phyloP scores from a whole-genome alignment of 2,888 invertebrate species.

The Drymonia ruficornis region DNA sequence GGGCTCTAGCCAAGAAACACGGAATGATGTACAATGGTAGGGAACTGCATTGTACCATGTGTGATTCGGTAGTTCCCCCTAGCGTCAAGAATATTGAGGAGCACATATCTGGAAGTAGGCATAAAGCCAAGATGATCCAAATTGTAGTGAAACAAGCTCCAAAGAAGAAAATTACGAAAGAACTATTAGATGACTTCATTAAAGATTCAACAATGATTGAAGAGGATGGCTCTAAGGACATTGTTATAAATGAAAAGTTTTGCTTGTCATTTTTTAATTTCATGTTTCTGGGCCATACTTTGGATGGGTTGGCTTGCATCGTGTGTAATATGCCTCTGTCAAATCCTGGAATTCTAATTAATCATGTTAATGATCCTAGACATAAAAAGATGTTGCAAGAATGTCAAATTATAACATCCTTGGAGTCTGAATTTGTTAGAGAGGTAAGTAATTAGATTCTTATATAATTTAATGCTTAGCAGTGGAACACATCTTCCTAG shows the following conservation, averaged over 20 bases:
- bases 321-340: not conserved
- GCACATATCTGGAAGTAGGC: not conserved
- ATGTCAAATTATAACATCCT: constrained; percentile 32
- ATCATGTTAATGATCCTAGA: not conserved
- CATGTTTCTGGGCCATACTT: not conserved
- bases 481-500: too few species aligned
- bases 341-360: not conserved
- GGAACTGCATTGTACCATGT: not conserved
- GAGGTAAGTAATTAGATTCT: constrained; percentile 51
- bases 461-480: too few species aligned
- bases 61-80: not conserved
- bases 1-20: not conserved
- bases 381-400: constrained; percentile 13
- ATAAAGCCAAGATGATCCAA: not conserved
- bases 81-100: not conserved
- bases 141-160: not conserved
- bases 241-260: constrained; percentile 6
- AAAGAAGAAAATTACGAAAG: not conserved
- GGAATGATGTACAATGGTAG: constrained; percentile 1
- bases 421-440: constrained; percentile 53
- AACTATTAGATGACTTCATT: not conserved
- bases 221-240: not conserved
- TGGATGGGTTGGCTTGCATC: not conserved
- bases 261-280: not conserved
- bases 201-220: not conserved